Conservation (phyloP, 2,797 vertebrate genomes). For the Paratrypauchen microcephalus region DNA sequence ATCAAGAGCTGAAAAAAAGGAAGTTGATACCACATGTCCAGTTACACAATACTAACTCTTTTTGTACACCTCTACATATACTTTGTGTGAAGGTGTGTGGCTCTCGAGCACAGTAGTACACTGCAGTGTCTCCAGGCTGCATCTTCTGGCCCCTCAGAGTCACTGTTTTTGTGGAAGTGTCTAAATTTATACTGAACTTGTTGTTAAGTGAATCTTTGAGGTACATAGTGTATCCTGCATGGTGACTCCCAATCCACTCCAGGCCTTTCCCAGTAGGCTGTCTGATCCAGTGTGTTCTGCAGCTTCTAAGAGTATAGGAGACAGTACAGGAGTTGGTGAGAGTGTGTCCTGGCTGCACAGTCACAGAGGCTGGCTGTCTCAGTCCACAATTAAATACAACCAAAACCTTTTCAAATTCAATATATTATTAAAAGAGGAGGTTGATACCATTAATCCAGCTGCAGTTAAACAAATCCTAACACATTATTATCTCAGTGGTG, state of each 20-base stretch:
- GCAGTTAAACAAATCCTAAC: no score
- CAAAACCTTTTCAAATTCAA: no score
- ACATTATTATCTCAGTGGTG: no score
- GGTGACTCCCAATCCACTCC: no score
- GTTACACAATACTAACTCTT: no score
- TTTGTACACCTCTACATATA: neutral
- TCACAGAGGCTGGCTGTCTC: slow-evolving; percentile 36
- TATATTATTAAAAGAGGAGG: no score
- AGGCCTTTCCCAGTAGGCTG: neutral
- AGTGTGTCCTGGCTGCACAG: slow-evolving; percentile 41
- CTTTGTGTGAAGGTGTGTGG: neutral
- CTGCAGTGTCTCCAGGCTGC: slow-evolving; percentile 4
- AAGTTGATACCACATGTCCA: no score
- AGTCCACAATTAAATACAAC: no score
- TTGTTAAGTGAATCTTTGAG: no score
- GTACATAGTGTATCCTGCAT: no score
- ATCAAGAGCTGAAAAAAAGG: neutral
- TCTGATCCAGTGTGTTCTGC: no score
- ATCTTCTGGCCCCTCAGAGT: neutral
- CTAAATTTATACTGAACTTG: neutral
- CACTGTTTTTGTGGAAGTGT: neutral
- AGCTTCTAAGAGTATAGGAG: neutral
- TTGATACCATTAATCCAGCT: no score
- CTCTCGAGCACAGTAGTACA: neutral
- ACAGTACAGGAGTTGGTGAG: slow-evolving; percentile 25